Percentiles rank a stretch among this genome's conserved stretches.
These are phyloP conservation scores for Hirudinaria manillensis DNA, from an alignment of 2,888 invertebrate genomes.

Conservation along the genomic window DNA sequence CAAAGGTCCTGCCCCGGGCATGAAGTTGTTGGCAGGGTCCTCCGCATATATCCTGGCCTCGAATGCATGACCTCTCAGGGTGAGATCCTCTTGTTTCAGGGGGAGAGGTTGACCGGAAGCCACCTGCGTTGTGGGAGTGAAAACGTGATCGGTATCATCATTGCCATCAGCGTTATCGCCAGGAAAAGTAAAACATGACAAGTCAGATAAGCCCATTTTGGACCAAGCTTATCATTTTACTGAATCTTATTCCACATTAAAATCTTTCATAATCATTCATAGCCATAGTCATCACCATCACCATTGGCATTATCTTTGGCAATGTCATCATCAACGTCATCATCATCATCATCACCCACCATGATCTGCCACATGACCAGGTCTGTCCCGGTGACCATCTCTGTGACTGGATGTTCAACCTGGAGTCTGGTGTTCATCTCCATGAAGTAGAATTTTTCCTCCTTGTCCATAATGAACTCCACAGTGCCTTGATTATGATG, in stretches of 20 bases:
- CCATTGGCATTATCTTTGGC: too few relatives aligned
- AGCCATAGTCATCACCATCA: too few relatives aligned
- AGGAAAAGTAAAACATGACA: too few relatives aligned
- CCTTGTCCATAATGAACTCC: conserved; percentile 86
- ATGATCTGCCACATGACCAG: conserved; percentile 89
- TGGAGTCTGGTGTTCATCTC: conserved; percentile 87
- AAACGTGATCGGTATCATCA: background rate
- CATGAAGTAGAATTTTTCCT: conserved; percentile 93
- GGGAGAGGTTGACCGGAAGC: conserved; percentile 83
- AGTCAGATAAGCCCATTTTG: too few relatives aligned
- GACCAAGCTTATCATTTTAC: too few relatives aligned
- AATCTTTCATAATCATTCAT: too few relatives aligned
- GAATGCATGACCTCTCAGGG: conserved; percentile 77
- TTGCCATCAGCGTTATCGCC: background rate
- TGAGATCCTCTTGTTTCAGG: conserved; percentile 70
- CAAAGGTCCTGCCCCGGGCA: conserved; percentile 86
- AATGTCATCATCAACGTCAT: too few relatives aligned
- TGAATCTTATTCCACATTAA: too few relatives aligned
- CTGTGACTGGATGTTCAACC: conserved; percentile 65
- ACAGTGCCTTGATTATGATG: conserved; percentile 63
- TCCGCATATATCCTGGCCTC: conserved; percentile 96
- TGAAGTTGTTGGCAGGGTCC: conserved; percentile 67
- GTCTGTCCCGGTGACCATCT: conserved; percentile 93
- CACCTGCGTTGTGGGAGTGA: conserved; percentile 55
- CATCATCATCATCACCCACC: conserved; percentile 41